These are phyloP conservation scores for Ceratoteleas bidentatus DNA, from an alignment of 1,140 invertebrate genomes.

Conservation along the genomic window DNA sequence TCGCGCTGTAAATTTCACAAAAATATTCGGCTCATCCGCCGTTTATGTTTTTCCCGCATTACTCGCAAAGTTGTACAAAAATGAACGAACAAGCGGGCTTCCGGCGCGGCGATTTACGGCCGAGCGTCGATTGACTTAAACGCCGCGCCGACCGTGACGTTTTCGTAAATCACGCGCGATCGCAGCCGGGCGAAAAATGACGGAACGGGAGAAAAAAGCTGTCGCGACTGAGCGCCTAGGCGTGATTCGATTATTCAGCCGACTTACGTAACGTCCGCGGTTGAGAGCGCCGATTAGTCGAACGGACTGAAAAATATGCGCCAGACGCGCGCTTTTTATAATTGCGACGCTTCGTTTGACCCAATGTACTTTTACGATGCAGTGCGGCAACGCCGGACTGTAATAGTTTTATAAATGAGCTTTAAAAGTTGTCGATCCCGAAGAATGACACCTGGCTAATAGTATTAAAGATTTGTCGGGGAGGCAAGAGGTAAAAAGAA, in stretches of 20 bases:
- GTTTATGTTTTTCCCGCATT: constrained; percentile 32
- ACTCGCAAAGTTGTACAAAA: constrained; percentile 41
- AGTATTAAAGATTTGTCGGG: constrained; percentile 73
- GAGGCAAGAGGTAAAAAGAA: constrained; percentile 64
- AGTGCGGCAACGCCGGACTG: constrained; percentile 14
- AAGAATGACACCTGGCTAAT: constrained; percentile 68
- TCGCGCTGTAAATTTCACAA: constrained; percentile 31
- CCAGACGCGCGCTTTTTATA: constrained; percentile 12
- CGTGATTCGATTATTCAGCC: background rate
- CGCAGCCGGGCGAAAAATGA: no score
- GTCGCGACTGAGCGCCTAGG: no score
- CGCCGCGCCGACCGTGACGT: no score
- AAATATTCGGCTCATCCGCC: constrained; percentile 28
- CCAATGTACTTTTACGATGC: constrained; percentile 15
- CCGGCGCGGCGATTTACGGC: constrained; percentile 8
- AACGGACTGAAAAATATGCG: constrained; percentile 16
- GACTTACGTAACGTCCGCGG: constrained; percentile 6
- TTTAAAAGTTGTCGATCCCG: constrained; percentile 64
- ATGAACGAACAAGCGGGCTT: constrained; percentile 8
- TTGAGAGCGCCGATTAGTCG: background rate
- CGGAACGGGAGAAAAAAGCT: no score
- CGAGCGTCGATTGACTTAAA: background rate
- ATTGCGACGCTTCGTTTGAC: constrained; percentile 15
- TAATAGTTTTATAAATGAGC: constrained; percentile 60
- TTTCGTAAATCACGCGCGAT: no score